Evolutionary conservation across 2,797 vertebrate species (phyloP).

Genomic region (Rhabdophis nuchalis): DNA sequence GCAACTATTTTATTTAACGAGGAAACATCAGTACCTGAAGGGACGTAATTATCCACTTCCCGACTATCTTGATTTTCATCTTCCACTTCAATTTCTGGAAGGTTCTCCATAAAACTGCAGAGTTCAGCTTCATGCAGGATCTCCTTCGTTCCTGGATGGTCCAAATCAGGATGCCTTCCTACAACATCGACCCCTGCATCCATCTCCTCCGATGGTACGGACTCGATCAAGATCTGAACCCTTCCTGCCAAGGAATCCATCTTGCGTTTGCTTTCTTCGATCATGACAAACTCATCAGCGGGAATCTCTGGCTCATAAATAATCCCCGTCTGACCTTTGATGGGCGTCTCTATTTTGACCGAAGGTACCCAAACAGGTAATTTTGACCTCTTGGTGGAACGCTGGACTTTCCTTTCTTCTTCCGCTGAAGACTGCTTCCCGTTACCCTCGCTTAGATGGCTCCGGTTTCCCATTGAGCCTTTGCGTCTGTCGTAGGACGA

Average conservation of each 20-base stretch:
- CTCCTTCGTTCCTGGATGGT: slow-evolving; percentile 35
- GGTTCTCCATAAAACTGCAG: neutral
- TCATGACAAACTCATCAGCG: slow-evolving; percentile 6
- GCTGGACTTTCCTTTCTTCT: slow-evolving; percentile 47
- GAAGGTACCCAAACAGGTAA: slow-evolving; percentile 59
- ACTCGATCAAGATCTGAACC: slow-evolving; percentile 63
- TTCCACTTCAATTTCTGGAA: fast-evolving
- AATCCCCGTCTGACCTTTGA: slow-evolving; percentile 33
- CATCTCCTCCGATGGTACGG: slow-evolving; percentile 49
- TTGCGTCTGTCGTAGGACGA: slow-evolving; percentile 40
- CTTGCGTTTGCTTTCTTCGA: slow-evolving; percentile 15
- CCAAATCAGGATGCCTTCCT: slow-evolving; percentile 11
- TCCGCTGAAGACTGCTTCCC: slow-evolving; percentile 36
- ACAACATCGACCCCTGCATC: slow-evolving; percentile 1
- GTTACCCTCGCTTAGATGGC: slow-evolving; percentile 30
- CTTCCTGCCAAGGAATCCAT: slow-evolving; percentile 22
- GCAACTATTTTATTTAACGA: neutral
- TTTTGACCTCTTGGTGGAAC: slow-evolving; percentile 59
- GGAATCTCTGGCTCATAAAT: neutral
- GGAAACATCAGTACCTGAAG: slow-evolving; percentile 51
- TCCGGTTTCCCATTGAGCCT: slow-evolving; percentile 13
- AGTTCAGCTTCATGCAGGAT: slow-evolving; percentile 10
- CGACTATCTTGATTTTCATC: slow-evolving; percentile 11
- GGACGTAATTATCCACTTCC: slow-evolving; percentile 38
- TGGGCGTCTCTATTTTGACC: slow-evolving; percentile 2